Evolutionary conservation across 2,113 vertebrate genomes (phyloP).

Genomic region (Prinia subflava): DNA sequence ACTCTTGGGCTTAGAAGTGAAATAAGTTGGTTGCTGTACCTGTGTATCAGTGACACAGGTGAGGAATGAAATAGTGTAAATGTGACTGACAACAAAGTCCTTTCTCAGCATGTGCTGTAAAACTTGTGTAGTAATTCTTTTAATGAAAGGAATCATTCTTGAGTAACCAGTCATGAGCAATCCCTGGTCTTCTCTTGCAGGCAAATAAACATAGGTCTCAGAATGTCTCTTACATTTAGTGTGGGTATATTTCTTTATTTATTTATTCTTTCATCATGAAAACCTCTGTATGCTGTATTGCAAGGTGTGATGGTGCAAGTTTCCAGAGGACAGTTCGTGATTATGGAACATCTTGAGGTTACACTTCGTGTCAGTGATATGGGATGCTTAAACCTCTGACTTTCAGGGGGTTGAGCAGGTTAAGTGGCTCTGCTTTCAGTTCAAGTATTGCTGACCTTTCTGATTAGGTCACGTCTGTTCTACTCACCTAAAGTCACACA

Average conservation of each 20-base stretch:
- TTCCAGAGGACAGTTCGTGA: not conserved
- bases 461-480: not conserved
- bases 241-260: not conserved
- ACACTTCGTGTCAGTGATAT: not conserved
- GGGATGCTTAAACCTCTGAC: not conserved
- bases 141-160: not conserved
- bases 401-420: not conserved
- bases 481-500: not conserved
- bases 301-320: not conserved
- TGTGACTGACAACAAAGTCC: not conserved
- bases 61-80: not conserved
- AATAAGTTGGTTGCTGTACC: not conserved
- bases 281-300: not conserved
- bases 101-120: not conserved
- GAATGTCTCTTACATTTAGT: not conserved
- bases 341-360: not conserved
- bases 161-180: not conserved
- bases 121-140: not conserved
- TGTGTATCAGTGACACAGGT: accelerated
- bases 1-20: not conserved
- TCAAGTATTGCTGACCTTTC: not conserved
- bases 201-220: not conserved
- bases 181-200: not conserved
- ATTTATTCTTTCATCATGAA: not conserved
- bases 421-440: not conserved